Percentiles rank a stretch among this genome's conserved stretches.
phyloP scores from a whole-genome alignment of 2,113 vertebrate genomes.

The Petaurus breviceps region DNA sequence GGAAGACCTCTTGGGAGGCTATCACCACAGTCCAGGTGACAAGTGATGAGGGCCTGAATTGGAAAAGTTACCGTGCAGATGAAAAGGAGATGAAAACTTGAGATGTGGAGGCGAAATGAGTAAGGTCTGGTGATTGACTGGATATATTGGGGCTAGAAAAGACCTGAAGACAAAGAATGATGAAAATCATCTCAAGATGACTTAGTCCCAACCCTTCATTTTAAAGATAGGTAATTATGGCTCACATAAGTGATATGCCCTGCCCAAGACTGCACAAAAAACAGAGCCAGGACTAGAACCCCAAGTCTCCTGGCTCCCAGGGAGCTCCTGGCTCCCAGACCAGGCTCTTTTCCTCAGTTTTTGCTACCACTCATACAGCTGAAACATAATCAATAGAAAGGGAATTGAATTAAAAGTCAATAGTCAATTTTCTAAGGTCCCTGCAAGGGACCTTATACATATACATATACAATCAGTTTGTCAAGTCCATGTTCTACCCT shows the following conservation, averaged over 20 bases:
- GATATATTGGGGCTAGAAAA: background rate
- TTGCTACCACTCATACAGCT: background rate
- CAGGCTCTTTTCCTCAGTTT: background rate
- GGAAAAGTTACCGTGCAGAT: background rate
- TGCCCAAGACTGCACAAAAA: background rate
- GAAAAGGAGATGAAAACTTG: background rate
- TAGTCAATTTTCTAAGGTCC: background rate
- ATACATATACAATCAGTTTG: background rate
- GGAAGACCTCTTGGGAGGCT: background rate
- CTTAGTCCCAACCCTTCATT: background rate
- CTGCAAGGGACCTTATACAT: background rate
- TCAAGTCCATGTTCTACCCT: background rate
- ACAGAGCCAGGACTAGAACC: background rate
- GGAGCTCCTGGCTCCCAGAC: background rate
- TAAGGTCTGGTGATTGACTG: background rate
- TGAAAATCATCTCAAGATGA: background rate
- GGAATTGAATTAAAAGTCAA: background rate
- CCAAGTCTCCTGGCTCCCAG: background rate
- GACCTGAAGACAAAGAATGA: background rate
- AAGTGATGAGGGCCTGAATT: background rate
- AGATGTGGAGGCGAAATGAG: background rate
- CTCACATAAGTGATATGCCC: conserved; percentile 18
- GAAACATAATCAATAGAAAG: background rate
- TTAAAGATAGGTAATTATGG: background rate
- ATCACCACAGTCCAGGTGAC: background rate